Evolutionary conservation across 2,113 vertebrate species (phyloP), one percentile per base, ranked within the genome.

Genomic region (Indicator indicator): DNA sequence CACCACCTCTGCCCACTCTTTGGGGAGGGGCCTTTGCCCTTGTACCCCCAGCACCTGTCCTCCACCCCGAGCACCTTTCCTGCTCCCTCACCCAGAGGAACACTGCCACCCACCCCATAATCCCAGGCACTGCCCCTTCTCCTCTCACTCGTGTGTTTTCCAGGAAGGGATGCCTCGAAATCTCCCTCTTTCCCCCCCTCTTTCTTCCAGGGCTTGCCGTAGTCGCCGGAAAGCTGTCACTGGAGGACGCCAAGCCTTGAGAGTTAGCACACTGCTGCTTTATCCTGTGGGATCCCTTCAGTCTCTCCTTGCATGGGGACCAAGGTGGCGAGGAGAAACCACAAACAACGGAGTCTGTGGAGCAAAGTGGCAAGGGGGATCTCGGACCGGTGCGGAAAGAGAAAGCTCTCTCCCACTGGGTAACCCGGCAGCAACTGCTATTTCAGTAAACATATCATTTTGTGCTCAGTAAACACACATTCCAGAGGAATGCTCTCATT

Each of bases 391-490:
- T 92, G 93, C 4, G 36, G 95, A 94, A 95, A 97, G 96, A 97
- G 95, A 97, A 96, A 96, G 97, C 96, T 97, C 91, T 96, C 90
- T 96, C 97, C 97, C 94, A 97, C 96, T 96, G 97, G 97, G 97
- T 97, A 97, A 97, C 96, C 94, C 95, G 71, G 95, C 97, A 97
- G 97, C 96, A 95, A 97, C 96, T 97, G 96, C 95, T 97, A 97
- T 97, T 97, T 97, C 96, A 97, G 96, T 97, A 97, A 97, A 97
- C 97, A 97, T 97, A 97, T 97, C 96, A 95, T 96, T 97, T 97
- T 96, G 96, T 96, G 96, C 96, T 97, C 96, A 88, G 96, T 97
- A 97, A 97, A 97, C 95, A 97, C 95, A 94, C 96, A 97, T 97
- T 97, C 97, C 97, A 96, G 90, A 96, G 94, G 94, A 97, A 94